A percentile compares a stretch with the other conserved stretches of the same genome.
These are phyloP conservation scores for Acanthisitta chloris DNA, from an alignment of 2,113 vertebrate species.

Conservation along the genomic window DNA sequence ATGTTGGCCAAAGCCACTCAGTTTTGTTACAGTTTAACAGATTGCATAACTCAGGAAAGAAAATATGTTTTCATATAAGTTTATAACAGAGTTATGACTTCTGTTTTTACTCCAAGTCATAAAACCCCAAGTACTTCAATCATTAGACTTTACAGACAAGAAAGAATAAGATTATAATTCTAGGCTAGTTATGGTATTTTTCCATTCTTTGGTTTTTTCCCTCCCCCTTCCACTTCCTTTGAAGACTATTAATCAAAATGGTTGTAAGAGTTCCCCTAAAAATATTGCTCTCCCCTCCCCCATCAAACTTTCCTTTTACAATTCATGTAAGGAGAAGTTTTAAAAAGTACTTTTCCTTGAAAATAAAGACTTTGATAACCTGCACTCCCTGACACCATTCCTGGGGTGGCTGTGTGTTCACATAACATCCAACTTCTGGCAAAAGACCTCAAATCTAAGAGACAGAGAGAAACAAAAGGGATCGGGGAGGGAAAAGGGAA, in stretches of 20 bases:
- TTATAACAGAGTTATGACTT: not conserved
- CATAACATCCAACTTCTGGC: not conserved
- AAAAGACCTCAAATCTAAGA: rapidly evolving
- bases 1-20: not conserved
- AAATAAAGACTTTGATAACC: not conserved
- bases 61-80: conserved; percentile 32
- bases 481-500: not conserved
- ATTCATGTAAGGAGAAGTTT: not conserved
- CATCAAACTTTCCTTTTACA: not conserved
- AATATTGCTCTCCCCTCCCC: not conserved
- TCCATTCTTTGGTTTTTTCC: not conserved
- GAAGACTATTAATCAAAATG: not conserved
- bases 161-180: not conserved
- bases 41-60: not conserved
- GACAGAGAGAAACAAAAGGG: not conserved
- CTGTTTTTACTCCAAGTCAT: not conserved
- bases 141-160: not conserved
- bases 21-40: not conserved
- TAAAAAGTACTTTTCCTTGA: not conserved
- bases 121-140: not conserved
- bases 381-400: not conserved
- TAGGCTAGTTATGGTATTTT: conserved; percentile 1
- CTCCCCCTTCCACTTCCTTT: not conserved
- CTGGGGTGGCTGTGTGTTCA: not conserved
- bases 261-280: not conserved